phyloP scores from a whole-genome alignment of 2,797 vertebrate species.

The Melopsittacus undulatus region DNA sequence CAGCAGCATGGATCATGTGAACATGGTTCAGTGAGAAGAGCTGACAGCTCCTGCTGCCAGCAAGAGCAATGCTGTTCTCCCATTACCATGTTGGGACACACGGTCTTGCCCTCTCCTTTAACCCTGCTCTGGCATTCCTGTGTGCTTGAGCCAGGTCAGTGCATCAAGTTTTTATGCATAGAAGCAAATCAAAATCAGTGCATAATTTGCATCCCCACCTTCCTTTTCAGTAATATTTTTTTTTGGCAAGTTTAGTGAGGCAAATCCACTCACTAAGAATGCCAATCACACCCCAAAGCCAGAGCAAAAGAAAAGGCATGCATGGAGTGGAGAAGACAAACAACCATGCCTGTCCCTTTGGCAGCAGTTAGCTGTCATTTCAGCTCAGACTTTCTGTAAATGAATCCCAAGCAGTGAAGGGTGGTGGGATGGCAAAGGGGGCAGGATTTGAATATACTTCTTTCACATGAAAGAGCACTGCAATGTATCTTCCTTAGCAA shows the following conservation, averaged over 20 bases:
- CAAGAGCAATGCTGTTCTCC: background rate
- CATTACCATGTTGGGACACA: rapidly evolving
- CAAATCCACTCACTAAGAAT: background rate
- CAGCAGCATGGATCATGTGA: background rate
- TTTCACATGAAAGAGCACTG: background rate
- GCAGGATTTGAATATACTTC: background rate
- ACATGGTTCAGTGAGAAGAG: rapidly evolving
- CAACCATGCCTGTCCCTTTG: background rate
- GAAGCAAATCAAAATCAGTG: background rate
- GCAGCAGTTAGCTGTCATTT: background rate
- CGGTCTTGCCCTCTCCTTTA: background rate
- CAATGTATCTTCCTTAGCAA: background rate
- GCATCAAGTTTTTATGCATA: background rate
- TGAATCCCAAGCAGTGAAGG: background rate
- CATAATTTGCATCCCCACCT: background rate
- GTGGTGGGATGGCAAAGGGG: background rate
- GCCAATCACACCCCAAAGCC: background rate
- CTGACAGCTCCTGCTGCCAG: background rate
- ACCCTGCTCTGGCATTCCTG: background rate
- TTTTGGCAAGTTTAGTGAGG: background rate
- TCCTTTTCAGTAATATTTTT: rapidly evolving
- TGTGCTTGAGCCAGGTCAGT: background rate
- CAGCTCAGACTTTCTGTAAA: background rate
- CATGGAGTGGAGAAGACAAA: background rate
- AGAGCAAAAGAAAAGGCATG: background rate